Evolutionary conservation across 2,113 vertebrate species (phyloP), one percentile per base, ranked within the genome.

Genomic region (Cephalophus harveyi): DNA sequence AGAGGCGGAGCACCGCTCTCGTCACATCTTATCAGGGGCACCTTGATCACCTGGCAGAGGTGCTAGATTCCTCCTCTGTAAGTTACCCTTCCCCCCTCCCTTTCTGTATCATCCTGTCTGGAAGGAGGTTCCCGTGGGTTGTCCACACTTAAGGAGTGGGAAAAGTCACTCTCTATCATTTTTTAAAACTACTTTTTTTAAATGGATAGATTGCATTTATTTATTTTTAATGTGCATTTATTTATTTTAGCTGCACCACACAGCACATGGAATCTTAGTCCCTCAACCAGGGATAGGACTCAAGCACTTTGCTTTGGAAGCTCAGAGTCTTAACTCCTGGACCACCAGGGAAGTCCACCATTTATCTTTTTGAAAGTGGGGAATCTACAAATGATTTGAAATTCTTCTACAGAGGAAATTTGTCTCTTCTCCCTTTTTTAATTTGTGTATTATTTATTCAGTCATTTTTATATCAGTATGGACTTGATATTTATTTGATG

Each of bases 81-180:
- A 36, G 17, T 57, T 43, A 19, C 55, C 27, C 4, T 6, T 2
- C 14, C 1, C 3, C 21, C 3, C 2, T 16, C 33, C 10, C 0
- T 43, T 71, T 28, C 40, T 27, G 36, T 10, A 17, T 8, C 14
- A 1, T 28, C 10, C 17, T 67, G 21, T 52, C 78, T 64, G 36
- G 30, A 85, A 88, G 6, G n/a, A 54, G n/a, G 55, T 89, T 62
- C 17, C 2, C 1, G 21, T 7, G 5, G 19, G 1, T 30, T 6
- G 36, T 40, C 19, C 4, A 0, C 15, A 11, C 23, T 85, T 67
- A 46, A 71, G 12, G 33, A 55, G 2, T 91, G 10, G 79, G 30
- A 17, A n/a, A 74, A 40, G 17, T 84, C 86, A 40, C 0, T 1
- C 1, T 55, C 23, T 74, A 40, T 74, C 36, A 40, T 74, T 23